A percentile compares a stretch with the other conserved stretches of the same genome.
Evolutionary conservation across 2,888 invertebrate genomes (phyloP).

Genomic region (Yponomeuta plumbellus): DNA sequence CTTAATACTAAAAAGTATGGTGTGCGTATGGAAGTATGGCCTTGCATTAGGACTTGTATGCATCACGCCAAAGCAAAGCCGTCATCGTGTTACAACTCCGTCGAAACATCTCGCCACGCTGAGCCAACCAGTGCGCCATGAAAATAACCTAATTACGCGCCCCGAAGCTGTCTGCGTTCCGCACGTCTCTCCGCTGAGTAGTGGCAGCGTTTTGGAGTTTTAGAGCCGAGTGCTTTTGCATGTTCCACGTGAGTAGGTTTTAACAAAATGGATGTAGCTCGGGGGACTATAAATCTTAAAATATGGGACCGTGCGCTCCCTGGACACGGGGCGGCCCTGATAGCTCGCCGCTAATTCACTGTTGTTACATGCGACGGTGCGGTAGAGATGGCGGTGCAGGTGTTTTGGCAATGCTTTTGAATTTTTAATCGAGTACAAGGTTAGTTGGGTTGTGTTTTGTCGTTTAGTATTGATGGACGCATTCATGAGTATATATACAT

Average conservation of each 20-base stretch:
- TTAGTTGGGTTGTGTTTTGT: background rate
- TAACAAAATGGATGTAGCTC: slow-evolving; percentile 54
- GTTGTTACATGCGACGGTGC: background rate
- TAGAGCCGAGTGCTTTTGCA: slow-evolving; percentile 60
- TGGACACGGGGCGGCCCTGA: slow-evolving; percentile 35
- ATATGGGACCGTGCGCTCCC: slow-evolving; percentile 46
- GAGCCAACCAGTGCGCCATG: background rate
- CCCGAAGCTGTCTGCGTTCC: slow-evolving; percentile 33
- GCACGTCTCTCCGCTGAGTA: slow-evolving; percentile 37
- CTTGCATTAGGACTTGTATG: no score
- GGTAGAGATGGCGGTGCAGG: background rate
- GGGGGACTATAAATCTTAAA: slow-evolving; percentile 54
- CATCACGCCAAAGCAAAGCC: no score
- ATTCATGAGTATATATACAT: no score
- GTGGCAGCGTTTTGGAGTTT: slow-evolving; percentile 48
- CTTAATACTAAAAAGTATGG: no score
- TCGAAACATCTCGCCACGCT: background rate
- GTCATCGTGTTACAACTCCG: no score
- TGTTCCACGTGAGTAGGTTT: slow-evolving; percentile 57
- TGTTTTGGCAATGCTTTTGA: background rate
- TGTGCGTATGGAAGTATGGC: no score
- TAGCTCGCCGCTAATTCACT: slow-evolving; percentile 8
- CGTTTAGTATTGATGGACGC: background rate
- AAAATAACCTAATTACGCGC: slow-evolving; percentile 44
- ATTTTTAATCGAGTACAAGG: background rate